phyloP scores from a whole-genome alignment of 1,140 invertebrate species.

The honey bee (Apis mellifera) region DNA sequence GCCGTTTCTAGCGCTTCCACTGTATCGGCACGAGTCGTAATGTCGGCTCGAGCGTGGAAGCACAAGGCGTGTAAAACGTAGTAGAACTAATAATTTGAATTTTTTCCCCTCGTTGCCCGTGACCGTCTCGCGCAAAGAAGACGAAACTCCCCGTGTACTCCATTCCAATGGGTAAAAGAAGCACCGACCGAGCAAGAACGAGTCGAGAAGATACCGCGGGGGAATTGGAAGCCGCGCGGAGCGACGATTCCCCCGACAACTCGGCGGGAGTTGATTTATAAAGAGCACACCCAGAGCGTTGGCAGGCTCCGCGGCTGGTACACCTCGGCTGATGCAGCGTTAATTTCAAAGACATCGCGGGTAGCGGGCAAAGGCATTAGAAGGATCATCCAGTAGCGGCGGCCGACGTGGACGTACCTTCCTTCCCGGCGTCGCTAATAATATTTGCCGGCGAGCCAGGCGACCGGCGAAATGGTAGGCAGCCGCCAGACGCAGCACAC shows the following conservation, averaged over 20 bases:
- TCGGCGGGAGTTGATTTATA: slow-evolving; percentile 60
- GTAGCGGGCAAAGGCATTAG: slow-evolving; percentile 48
- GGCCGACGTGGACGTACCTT: slow-evolving; percentile 22
- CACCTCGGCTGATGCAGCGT: slow-evolving; percentile 42
- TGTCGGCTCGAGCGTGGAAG: no score
- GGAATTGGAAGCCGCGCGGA: slow-evolving; percentile 34
- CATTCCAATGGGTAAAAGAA: neutral
- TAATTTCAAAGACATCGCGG: slow-evolving; percentile 60
- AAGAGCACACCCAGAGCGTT: slow-evolving; percentile 32
- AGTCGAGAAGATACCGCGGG: neutral
- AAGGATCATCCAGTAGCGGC: slow-evolving; percentile 35
- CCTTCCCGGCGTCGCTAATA: slow-evolving; percentile 45
- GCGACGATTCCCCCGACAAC: slow-evolving; percentile 27
- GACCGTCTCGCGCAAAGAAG: neutral
- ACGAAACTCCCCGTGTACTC: neutral
- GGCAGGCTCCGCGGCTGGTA: slow-evolving; percentile 4
- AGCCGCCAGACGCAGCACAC: no score
- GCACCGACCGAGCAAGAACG: neutral
- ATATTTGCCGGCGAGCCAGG: slow-evolving; percentile 55
- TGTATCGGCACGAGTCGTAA: no score
- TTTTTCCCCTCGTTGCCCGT: neutral
- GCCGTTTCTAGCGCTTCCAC: no score
- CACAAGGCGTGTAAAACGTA: no score
- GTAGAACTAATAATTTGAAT: no score
- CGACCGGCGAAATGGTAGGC: slow-evolving; percentile 49